Evolutionary conservation across 2,113 vertebrate genomes (phyloP), one percentile per base, ranked within the genome.

Genomic region (Chionomys nivalis): DNA sequence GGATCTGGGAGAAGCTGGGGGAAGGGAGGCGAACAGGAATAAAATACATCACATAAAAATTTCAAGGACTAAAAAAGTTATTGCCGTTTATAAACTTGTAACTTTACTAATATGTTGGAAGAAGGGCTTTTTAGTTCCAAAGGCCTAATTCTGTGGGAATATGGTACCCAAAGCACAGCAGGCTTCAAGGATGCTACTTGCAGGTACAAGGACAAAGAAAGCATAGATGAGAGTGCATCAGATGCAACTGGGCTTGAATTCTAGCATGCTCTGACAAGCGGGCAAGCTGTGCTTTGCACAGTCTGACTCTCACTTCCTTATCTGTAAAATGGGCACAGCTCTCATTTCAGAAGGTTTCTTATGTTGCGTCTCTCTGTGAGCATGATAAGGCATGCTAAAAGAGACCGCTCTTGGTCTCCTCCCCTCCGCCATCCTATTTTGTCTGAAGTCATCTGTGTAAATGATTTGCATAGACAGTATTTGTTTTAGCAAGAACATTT

Each of bases 21-120:
- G 36, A 97, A 98, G 96, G 76, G 89, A 97, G 95, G 31, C 78
- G 65, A n/a, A 96, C 95, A 89, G 96, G 39, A 42, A 44, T 11
- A 21, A 65, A 44, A 65, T 19, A 31, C 36, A 61, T 39, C 26
- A 13, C 42, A 10, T 19, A 65, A 31, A 42, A 19, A 6, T 85
- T 42, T 65, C 58, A 65, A 93, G 95, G 96, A 97, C 97, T 97
- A 98, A 86, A 70, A 36, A 66, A 47, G 9, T 63, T 14, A 63
- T 47, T 26, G 16, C 79, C 49, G 31, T 31, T 91, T 55, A 55
- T 58, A 82, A 14, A 31, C 75, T 89, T 94, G 31, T n/a, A 70
- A 52, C 39, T 93, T 89, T 75, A 44, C 39, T 44, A 87, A 61
- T n/a, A 11, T 63, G 39, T 1, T 31, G 4, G n/a, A 49, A 8